A percentile compares a stretch with the other conserved stretches of the same genome.
Conservation (phyloP, 2,113 vertebrate species). For the Zapornia atra region DNA sequence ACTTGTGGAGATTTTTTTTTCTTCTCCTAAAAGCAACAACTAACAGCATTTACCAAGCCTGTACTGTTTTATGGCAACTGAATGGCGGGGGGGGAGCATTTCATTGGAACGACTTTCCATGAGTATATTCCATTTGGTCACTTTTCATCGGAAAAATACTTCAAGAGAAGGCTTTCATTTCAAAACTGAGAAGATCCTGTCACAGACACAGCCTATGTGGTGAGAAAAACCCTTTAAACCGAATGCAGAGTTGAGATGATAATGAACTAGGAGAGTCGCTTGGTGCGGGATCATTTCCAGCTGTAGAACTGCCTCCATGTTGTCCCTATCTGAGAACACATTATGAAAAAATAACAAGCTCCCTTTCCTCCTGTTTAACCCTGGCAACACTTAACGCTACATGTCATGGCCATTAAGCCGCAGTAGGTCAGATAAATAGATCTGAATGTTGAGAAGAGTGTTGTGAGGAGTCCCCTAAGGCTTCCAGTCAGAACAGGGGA, state of each 20-base stretch:
- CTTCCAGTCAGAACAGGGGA: background rate
- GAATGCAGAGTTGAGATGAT: background rate
- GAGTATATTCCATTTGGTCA: background rate
- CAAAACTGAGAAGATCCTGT: background rate
- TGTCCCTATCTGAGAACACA: background rate
- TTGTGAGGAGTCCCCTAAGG: background rate
- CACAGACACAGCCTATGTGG: background rate
- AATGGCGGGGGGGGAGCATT: accelerated
- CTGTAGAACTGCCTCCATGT: background rate
- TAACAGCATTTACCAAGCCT: background rate
- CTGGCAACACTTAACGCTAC: background rate
- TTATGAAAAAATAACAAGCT: background rate
- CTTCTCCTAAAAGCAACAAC: background rate
- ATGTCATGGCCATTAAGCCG: background rate
- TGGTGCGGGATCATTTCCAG: background rate
- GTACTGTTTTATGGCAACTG: background rate
- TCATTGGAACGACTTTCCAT: background rate
- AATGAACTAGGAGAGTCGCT: background rate
- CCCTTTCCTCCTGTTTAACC: background rate
- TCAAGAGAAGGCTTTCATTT: background rate
- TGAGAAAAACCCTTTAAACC: background rate
- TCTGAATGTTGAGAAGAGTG: background rate
- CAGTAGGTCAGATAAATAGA: background rate
- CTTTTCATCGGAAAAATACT: constrained; percentile 38
- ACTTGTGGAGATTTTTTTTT: background rate